Conservation (phyloP, 2,888 invertebrate species). For the Slavum lentiscoides region DNA sequence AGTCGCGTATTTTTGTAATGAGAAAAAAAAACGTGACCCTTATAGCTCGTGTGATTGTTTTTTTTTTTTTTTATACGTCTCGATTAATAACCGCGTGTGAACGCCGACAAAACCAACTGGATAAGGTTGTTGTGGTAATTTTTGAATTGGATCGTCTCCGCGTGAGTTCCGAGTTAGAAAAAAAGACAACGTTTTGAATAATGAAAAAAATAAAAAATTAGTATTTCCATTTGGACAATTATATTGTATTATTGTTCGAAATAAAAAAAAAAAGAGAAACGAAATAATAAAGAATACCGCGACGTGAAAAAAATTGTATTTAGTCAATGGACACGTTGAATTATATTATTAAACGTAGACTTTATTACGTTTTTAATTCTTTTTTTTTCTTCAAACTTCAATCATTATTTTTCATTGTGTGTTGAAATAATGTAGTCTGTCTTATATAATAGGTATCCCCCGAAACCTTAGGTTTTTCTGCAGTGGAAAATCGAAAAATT, state of each 20-base stretch:
- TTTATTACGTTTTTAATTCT: constrained; percentile 27
- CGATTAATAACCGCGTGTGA: constrained; percentile 27
- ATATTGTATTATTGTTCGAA: neutral
- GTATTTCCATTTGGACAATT: constrained; percentile 6
- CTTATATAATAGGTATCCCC: neutral
- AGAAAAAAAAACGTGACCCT: constrained; percentile 27
- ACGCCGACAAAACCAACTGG: constrained; percentile 3
- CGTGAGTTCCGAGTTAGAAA: constrained; percentile 12
- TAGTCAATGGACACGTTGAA: neutral
- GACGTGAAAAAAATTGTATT: neutral
- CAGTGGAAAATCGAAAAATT: constrained; percentile 23
- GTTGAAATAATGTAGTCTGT: neutral
- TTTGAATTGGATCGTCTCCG: constrained; percentile 23
- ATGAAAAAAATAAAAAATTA: neutral
- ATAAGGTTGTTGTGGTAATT: constrained; percentile 9
- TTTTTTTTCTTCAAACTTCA: neutral
- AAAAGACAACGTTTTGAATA: neutral
- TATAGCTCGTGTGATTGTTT: constrained; percentile 31
- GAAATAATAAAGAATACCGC: neutral
- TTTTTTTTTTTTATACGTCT: constrained; percentile 20
- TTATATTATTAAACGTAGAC: neutral
- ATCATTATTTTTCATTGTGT: constrained; percentile 9
- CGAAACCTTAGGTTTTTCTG: no score
- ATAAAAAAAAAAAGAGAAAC: neutral
- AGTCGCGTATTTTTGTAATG: constrained; percentile 8